These are phyloP conservation scores for Hemitrygon akajei DNA, from an alignment of 2,797 vertebrate species.

Conservation along the genomic window DNA sequence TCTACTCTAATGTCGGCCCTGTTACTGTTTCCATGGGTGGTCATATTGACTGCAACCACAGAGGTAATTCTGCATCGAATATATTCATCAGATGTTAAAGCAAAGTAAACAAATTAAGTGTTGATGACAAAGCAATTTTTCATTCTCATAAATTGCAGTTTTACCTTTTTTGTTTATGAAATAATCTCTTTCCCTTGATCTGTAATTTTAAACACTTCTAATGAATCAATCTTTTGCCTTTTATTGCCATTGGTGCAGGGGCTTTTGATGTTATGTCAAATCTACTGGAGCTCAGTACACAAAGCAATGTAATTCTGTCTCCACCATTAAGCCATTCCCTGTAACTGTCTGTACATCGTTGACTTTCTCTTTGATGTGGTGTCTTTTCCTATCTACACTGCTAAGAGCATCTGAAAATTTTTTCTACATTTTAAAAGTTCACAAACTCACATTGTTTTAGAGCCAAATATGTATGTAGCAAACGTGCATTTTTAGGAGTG, in stretches of 20 bases:
- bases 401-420: background rate
- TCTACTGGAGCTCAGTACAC: background rate
- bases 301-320: background rate
- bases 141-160: background rate
- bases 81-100: background rate
- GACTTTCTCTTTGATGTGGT: background rate
- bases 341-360: background rate
- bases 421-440: background rate
- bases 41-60: conserved; percentile 81
- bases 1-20: conserved; percentile 80
- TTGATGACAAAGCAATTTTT: background rate
- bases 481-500: background rate
- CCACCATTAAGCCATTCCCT: background rate
- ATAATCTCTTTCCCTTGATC: background rate
- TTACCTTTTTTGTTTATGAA: too few species aligned
- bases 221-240: background rate
- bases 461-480: background rate
- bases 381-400: background rate
- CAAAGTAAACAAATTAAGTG: background rate
- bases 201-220: background rate
- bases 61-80: conserved; percentile 61
- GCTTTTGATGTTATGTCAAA: background rate
- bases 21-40: conserved; percentile 87
- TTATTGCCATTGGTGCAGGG: background rate
- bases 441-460: background rate